Conservation (phyloP, 2,113 vertebrate genomes). For the Pyxicephalus adspersus region DNA sequence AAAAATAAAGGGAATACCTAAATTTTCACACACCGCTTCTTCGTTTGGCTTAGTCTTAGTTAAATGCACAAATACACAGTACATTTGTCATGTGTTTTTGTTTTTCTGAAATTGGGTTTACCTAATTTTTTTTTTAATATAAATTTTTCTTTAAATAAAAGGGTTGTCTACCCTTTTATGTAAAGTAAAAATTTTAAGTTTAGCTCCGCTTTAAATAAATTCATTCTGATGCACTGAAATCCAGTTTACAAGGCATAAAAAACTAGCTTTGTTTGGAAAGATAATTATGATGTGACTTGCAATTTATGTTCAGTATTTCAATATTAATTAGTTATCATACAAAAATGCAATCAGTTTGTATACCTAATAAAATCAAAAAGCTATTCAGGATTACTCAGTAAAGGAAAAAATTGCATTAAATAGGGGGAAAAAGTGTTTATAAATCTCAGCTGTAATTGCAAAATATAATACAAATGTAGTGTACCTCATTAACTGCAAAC, state of each 20-base stretch:
- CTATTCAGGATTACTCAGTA: background rate
- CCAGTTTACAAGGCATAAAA: constrained; percentile 63
- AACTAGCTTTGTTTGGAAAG: constrained; percentile 68
- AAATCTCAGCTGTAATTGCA: background rate
- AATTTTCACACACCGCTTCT: too few species aligned
- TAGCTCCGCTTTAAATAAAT: too few species aligned
- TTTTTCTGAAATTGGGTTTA: too few species aligned
- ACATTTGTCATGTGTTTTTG: too few species aligned
- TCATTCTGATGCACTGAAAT: constrained; percentile 64
- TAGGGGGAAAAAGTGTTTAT: background rate
- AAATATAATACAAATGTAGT: background rate
- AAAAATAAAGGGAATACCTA: too few species aligned
- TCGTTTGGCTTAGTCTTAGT: too few species aligned
- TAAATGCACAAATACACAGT: too few species aligned
- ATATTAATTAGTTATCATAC: constrained; percentile 49
- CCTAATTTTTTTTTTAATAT: too few species aligned
- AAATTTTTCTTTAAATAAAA: too few species aligned
- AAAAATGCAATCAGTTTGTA: constrained; percentile 16
- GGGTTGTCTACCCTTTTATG: too few species aligned
- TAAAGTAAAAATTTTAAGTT: too few species aligned
- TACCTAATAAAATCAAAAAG: background rate
- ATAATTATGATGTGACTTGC: constrained; percentile 69
- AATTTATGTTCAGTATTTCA: constrained; percentile 60
- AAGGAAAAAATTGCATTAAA: background rate
- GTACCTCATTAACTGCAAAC: background rate